Base-by-base conservation (phyloP, 2,797 vertebrate species). In the Chaenodraco wilsoni region DNA sequence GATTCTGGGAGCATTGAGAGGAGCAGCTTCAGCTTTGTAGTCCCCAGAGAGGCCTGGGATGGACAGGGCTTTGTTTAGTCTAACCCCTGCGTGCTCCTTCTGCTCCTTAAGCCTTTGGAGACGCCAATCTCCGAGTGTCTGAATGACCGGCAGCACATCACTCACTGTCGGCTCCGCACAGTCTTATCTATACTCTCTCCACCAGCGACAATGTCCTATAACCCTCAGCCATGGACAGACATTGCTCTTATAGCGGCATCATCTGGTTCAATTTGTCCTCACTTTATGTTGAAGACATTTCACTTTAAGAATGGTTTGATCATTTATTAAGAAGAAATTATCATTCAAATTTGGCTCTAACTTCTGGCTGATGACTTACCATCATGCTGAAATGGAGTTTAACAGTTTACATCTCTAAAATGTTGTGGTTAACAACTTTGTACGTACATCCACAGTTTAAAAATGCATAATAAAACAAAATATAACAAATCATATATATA, bases 21-120 rank as follows among this genome's bases (percentile, higher is more conserved):
- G 66, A 80, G 77, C 80, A 65, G 79, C 73, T 76, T 83, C 65
- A 40, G 40, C 84, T 87, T 79, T 86, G 71, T 84, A 33, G 79
- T 74, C 80, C 59, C 44, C 60, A 4, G 44, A 79, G 83, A 78
- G 5, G 58, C 62, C 12, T 2, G 23, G 50, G 52, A 63, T 61
- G 82, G 86, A 83, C 77, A 1, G 50, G 50, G 40, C 73, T 89
- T 87, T 89, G 89, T 89, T 88, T 87, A 85, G 88, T 88, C 86
- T 89, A 72, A 88, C 83, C 76, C 69, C 54, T 0, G 45, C 37
- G 51, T 65, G 69, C 69, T 77, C 68, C 79, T 76, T 50, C 75
- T 74, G 71, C 88, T 81, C 61, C 68, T 16, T 71, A 84, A 86
- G 76, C 82, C 84, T 86, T 46, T 79, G 78, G 85, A 90, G 89